A percentile compares a stretch with the other conserved stretches of the same genome.
Conservation (phyloP, 2,888 invertebrate species). For the Agriopis leucophaearia region DNA sequence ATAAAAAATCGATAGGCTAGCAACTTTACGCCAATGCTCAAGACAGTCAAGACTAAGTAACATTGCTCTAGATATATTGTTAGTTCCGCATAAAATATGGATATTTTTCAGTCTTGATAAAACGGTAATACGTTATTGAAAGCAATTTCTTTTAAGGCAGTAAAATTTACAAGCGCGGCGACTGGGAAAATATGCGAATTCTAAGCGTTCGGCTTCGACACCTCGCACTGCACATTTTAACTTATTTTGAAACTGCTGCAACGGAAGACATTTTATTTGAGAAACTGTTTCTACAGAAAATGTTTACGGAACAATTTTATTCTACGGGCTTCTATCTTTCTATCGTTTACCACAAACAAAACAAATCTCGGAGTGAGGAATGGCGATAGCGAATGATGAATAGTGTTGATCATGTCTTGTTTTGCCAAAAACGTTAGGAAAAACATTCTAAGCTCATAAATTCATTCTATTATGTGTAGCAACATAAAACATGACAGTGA, state of each 20-base stretch:
- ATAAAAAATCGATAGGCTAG: too few relatives aligned
- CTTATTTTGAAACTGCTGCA: slow-evolving; percentile 11
- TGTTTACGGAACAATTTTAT: not conserved
- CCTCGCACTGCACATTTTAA: slow-evolving; percentile 13
- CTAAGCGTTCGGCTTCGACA: slow-evolving; percentile 9
- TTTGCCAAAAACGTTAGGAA: slow-evolving; percentile 17
- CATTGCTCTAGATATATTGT: not conserved
- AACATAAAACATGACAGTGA: slow-evolving; percentile 6
- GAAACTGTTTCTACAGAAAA: not conserved
- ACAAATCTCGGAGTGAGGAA: slow-evolving; percentile 14
- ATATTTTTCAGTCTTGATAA: slow-evolving; percentile 11
- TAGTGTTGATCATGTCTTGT: slow-evolving; percentile 17
- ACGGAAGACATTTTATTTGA: slow-evolving; percentile 9
- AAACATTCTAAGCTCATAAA: slow-evolving; percentile 3
- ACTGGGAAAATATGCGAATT: slow-evolving; percentile 16
- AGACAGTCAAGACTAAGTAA: too few relatives aligned
- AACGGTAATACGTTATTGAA: slow-evolving; percentile 10
- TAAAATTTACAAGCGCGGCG: slow-evolving; percentile 5
- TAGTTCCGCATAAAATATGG: not conserved
- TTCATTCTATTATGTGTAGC: slow-evolving; percentile 3
- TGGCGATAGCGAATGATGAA: slow-evolving; percentile 20
- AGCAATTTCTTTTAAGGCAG: slow-evolving; percentile 3
- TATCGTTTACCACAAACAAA: slow-evolving; percentile 1
- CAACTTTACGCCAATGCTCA: too few relatives aligned
- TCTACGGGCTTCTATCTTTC: not conserved